Evolutionary conservation across 2,113 vertebrate species (phyloP), one percentile per base, ranked within the genome.

Genomic region (Glaucomys volans): DNA sequence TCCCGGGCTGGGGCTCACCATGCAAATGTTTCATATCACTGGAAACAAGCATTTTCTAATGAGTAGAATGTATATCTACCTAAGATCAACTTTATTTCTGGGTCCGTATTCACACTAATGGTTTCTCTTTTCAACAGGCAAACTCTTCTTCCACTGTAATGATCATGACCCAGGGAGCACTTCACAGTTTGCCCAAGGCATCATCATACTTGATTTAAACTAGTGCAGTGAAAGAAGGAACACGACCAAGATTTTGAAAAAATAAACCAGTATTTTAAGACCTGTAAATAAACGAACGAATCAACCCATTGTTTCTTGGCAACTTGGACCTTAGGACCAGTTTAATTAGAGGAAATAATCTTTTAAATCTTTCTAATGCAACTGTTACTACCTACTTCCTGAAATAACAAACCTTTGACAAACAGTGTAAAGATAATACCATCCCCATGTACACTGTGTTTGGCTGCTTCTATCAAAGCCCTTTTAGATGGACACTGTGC

Each of bases 361-460:
- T 97, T 96, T 26, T 90, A 97, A 97, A 96, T 92, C 95, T 98
- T 98, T 98, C 96, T 97, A 98, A 98, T 96, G 92, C 87, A 97
- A 97, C 82, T 97, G 90, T 97, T 97, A 97, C 75, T 85, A 92
- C 96, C 80, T 97, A 97, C 95, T 97, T 95, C 95, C 97, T 82
- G 97, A 76, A 74, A 92, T 76, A 96, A 94, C 81, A 74, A 26
- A 35, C 74, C 87, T 96, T 95, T 97, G 96, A 98, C 95, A 96
- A 98, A 96, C 57, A 96, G 30, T 90, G 66, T 97, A 94, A 97
- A 96, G 97, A 98, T 94, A 93, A 95, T 57, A 69, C 59, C 71
- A 47, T 91, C 93, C 87, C 96, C 86, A 95, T 98, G 96, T 88
- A 83, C 76, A 32, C 66, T 92, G 26, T 94, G 96, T 95, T 96